Conservation (phyloP, 2,888 invertebrate species). For the Drosophila neoperkinsi region DNA sequence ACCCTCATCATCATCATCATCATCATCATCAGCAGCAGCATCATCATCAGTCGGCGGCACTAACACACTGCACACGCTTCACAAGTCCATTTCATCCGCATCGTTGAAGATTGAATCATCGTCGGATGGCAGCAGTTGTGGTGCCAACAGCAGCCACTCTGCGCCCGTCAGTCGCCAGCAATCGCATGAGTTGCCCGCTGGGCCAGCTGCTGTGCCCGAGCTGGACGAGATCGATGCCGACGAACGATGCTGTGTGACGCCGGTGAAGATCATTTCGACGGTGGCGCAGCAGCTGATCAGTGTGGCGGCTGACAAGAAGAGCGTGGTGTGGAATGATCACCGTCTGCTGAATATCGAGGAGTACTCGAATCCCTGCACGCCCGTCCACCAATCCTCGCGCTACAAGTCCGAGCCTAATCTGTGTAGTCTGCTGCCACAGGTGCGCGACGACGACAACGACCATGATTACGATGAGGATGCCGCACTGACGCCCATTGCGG, state of each 20-base stretch:
- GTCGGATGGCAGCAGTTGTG: slow-evolving; percentile 64
- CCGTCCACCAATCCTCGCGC: slow-evolving; percentile 74
- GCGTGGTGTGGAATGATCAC: slow-evolving; percentile 77
- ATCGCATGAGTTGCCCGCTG: slow-evolving; percentile 69
- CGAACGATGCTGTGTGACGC: slow-evolving; percentile 65
- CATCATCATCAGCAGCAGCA: slow-evolving; percentile 25
- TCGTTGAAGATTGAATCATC: slow-evolving; percentile 75
- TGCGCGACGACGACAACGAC: slow-evolving; percentile 16
- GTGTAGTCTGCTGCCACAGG: slow-evolving; percentile 66
- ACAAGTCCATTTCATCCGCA: slow-evolving; percentile 84
- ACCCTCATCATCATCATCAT: slow-evolving; percentile 29
- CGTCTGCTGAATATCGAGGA: slow-evolving; percentile 69
- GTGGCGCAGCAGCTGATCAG: slow-evolving; percentile 65
- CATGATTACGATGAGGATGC: slow-evolving; percentile 27
- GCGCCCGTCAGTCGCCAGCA: slow-evolving; percentile 82
- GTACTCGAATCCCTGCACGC: slow-evolving; percentile 72
- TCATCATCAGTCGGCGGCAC: slow-evolving; percentile 37
- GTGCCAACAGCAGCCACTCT: slow-evolving; percentile 60
- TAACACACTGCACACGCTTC: slow-evolving; percentile 70
- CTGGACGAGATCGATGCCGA: slow-evolving; percentile 56
- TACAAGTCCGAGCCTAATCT: slow-evolving; percentile 85
- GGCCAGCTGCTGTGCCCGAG: slow-evolving; percentile 40
- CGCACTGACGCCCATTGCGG: slow-evolving; percentile 54
- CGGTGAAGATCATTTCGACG: slow-evolving; percentile 72
- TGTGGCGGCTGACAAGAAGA: slow-evolving; percentile 67